A percentile compares a stretch with the other conserved stretches of the same genome.
Conservation (phyloP, 2,797 vertebrate species). For the Loriculus beryllinus region DNA sequence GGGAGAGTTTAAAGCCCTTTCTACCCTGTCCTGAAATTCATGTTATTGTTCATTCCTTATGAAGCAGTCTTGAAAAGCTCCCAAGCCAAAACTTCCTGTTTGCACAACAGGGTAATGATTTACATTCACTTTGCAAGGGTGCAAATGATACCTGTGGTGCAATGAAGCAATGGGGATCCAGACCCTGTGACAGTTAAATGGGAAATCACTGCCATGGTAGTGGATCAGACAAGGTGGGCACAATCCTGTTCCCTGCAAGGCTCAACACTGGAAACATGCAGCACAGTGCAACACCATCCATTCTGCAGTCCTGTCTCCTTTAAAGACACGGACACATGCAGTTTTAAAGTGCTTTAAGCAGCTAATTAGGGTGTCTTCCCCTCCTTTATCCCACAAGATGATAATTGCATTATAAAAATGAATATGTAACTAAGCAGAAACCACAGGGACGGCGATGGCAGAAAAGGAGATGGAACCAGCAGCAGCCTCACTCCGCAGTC, state of each 20-base stretch:
- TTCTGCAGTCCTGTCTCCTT: conserved; percentile 32
- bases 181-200: not conserved
- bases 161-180: not conserved
- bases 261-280: not conserved
- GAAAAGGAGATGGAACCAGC: conserved; percentile 61
- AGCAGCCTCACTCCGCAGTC: conserved; percentile 45
- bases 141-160: not conserved
- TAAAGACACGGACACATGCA: conserved; percentile 52
- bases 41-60: conserved; percentile 12
- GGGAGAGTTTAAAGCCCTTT: conserved; percentile 5
- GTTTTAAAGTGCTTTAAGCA: conserved; percentile 66
- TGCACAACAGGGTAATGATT: not conserved
- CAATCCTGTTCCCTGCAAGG: not conserved
- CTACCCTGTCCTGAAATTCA: conserved; percentile 15
- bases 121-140: conserved; percentile 2
- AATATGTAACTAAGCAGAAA: conserved; percentile 76
- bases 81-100: conserved; percentile 16
- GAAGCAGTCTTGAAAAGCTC: conserved; percentile 31
- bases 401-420: conserved; percentile 79
- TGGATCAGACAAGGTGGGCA: not conserved
- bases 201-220: not conserved
- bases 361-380: conserved; percentile 76
- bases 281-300: not conserved
- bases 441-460: conserved; percentile 70
- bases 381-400: conserved; percentile 72